Conservation (phyloP, 1,140 invertebrate species). For the Drosophila repletoides region DNA sequence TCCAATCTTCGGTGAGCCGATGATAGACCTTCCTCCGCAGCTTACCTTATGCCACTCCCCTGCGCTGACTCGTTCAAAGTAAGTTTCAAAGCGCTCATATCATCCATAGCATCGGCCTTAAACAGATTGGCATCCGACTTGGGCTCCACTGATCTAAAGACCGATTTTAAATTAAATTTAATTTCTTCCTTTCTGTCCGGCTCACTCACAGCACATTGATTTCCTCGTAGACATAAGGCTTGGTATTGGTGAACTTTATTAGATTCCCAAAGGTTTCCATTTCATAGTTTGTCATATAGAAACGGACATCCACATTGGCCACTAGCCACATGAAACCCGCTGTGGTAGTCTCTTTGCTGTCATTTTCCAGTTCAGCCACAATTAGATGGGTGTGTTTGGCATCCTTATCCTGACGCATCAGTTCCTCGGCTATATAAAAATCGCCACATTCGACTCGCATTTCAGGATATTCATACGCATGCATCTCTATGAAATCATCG, state of each 20-base stretch:
- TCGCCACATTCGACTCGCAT: constrained; percentile 52
- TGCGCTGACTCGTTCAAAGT: constrained; percentile 38
- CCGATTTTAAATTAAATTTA: too few relatives aligned
- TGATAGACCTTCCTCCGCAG: too few relatives aligned
- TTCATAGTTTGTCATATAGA: constrained; percentile 49
- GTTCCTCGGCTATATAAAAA: constrained; percentile 69
- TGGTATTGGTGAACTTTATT: constrained; percentile 9
- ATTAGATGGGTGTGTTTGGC: constrained; percentile 39
- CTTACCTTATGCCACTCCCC: constrained; percentile 45
- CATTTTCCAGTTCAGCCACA: constrained; percentile 44
- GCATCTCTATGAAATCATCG: constrained; percentile 66
- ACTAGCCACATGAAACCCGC: constrained; percentile 63
- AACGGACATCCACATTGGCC: constrained; percentile 42
- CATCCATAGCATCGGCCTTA: constrained; percentile 36
- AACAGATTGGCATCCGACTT: constrained; percentile 40
- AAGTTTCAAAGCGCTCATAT: constrained; percentile 36
- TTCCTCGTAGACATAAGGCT: not conserved
- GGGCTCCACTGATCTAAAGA: constrained; percentile 40
- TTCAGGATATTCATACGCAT: constrained; percentile 50
- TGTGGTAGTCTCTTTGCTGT: constrained; percentile 19
- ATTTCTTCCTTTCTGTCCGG: too few relatives aligned
- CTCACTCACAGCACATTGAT: constrained; percentile 44
- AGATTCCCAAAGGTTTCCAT: constrained; percentile 60
- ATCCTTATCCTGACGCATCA: constrained; percentile 28
- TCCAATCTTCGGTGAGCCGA: too few relatives aligned